Percentiles rank a stretch among this genome's conserved stretches.
phyloP scores from a whole-genome alignment of 2,888 invertebrate genomes.

The Opisthograptis luteolata region DNA sequence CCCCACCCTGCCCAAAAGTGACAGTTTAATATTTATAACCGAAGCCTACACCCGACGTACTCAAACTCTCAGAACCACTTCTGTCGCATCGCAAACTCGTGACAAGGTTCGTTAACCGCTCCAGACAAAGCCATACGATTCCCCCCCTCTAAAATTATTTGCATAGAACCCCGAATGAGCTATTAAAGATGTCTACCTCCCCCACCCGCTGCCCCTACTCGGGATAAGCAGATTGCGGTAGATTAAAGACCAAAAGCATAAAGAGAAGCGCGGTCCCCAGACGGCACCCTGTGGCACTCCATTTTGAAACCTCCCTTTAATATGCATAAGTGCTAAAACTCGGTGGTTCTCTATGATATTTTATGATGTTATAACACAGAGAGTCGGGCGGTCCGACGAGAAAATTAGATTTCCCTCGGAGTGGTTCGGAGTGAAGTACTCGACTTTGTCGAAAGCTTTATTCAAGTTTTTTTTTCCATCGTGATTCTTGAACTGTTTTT shows the following conservation, averaged over 20 bases:
- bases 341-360: conserved; percentile 63
- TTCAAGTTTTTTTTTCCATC: conserved; percentile 62
- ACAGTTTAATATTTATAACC: conserved; percentile 79
- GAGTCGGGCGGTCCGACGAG: conserved; percentile 68
- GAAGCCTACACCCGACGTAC: conserved; percentile 72
- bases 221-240: conserved; percentile 83
- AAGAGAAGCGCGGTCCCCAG: conserved; percentile 63
- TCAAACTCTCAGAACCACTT: conserved; percentile 60
- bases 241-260: conserved; percentile 82
- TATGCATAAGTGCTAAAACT: conserved; percentile 73
- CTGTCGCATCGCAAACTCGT: conserved; percentile 77
- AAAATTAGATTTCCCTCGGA: conserved; percentile 80
- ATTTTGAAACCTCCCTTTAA: conserved; percentile 67
- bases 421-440: conserved; percentile 72
- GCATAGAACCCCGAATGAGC: conserved; percentile 83
- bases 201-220: conserved; percentile 57
- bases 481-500: conserved; percentile 74
- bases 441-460: conserved; percentile 77
- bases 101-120: conserved; percentile 78
- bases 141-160: conserved; percentile 80
- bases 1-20: conserved; percentile 48
- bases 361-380: conserved; percentile 71
- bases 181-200: conserved; percentile 81
- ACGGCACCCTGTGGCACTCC: conserved; percentile 57
- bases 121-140: conserved; percentile 83